Base-by-base conservation (phyloP, 2,888 invertebrate species). In the Volucella zonaria region DNA sequence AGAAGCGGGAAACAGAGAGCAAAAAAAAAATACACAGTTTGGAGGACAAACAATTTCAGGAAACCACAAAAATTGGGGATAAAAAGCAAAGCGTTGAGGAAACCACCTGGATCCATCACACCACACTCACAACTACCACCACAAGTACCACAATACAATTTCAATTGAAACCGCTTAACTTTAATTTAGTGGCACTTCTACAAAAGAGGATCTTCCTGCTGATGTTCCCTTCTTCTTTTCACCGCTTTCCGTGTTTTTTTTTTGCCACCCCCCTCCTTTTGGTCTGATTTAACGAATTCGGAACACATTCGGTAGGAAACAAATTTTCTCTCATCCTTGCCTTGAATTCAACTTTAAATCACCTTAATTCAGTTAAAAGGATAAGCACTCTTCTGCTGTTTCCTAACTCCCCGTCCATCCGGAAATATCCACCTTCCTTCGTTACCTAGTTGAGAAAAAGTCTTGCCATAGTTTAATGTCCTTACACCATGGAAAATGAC, bases 341-440 rank as follows among this genome's bases (percentile, higher is more conserved):
- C 58, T 62, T 45, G 66, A 70, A 80, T 64, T 80, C 71, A 71
- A 80, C 75, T 80, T 79, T 75, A 83, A 79, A 79, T 82, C 82
- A 82, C 67, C 78, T 73, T 74, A 82, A 79, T 80, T 76, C 80
- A 85, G 83, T 80, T 85, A 85, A 85, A 85, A 80, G 83, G 83
- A 85, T 85, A 81, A 85, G 76, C 70, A 76, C 71, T 71, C 75
- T 66, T 70, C 64, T 66, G 62, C 31, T 58, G 79, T 75, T 78
- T 79, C 68, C 74, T 52, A 47, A 11, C 49, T 49, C 45, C 59
- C 38, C 31, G 11, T 58, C n/a, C 15, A 15, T 38, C 12, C 40
- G 15, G 8, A 11, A 31, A 38, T 11, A 11, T 23, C 47, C 31
- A 31, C 31, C 31, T 31, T 31, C 6, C 31, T 31, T 31, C 31